Evolutionary conservation across 2,888 invertebrate species (phyloP).

Genomic region (Caenorhabditis parvicauda): DNA sequence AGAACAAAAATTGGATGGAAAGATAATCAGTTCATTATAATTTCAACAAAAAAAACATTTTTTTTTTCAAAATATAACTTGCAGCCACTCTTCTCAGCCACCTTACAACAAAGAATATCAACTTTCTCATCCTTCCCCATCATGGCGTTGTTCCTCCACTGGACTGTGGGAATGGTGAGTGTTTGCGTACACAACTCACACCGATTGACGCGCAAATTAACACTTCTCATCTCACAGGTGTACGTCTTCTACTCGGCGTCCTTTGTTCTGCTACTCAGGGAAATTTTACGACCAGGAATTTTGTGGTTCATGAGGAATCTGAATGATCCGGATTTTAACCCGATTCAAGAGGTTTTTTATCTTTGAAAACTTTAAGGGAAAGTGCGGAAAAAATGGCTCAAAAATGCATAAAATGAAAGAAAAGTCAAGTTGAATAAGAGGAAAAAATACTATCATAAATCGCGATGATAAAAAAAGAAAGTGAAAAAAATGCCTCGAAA

Average conservation of each 20-base stretch:
- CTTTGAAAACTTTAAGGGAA: no score
- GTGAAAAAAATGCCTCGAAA: no score
- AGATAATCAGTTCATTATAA: no score
- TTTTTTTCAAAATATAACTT: no score
- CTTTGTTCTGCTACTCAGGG: constrained; percentile 84
- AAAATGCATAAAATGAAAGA: no score
- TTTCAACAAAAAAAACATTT: no score
- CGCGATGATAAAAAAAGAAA: no score
- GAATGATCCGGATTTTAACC: constrained; percentile 98
- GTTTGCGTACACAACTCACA: not conserved
- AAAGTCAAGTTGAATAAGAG: no score
- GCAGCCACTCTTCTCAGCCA: constrained; percentile 70
- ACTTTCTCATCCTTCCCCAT: constrained; percentile 88
- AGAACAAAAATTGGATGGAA: no score
- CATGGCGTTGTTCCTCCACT: constrained; percentile 95
- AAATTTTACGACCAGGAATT: constrained; percentile 86
- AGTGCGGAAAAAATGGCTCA: not conserved
- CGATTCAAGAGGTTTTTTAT: constrained; percentile 80
- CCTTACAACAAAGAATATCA: constrained; percentile 74
- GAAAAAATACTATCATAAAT: no score
- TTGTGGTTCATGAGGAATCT: constrained; percentile 95
- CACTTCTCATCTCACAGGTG: constrained; percentile 45
- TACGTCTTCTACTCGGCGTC: constrained; percentile 99
- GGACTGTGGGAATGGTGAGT: constrained; percentile 91
- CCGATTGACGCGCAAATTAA: no score